A percentile compares a stretch with the other conserved stretches of the same genome.
Conservation (phyloP, 2,797 vertebrate species). For the Scomberomorus guttatus region DNA sequence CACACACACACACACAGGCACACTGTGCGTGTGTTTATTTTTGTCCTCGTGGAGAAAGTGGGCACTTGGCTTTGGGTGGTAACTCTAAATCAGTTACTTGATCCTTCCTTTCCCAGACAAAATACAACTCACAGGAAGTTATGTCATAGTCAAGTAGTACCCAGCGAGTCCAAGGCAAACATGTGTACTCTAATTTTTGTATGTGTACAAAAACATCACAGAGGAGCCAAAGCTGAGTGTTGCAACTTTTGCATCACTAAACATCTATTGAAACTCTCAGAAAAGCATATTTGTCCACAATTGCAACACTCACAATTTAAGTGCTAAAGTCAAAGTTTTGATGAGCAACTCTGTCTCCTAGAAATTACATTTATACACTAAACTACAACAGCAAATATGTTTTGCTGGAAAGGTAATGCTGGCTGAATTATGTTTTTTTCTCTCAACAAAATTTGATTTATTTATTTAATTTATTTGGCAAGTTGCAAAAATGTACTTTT, state of each 20-base stretch:
- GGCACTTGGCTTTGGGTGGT: conserved; percentile 66
- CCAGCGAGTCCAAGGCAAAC: conserved; percentile 48
- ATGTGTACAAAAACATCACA: neutral
- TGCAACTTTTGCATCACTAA: too few species aligned
- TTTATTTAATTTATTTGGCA: too few species aligned
- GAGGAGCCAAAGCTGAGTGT: neutral
- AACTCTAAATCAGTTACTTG: conserved; percentile 65
- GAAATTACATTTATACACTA: too few species aligned
- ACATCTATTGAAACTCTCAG: neutral
- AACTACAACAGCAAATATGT: too few species aligned
- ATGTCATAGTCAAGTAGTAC: conserved; percentile 47
- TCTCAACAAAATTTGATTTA: too few species aligned
- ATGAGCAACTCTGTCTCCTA: too few species aligned
- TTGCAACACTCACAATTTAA: neutral
- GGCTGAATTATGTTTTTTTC: too few species aligned
- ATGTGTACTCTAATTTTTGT: neutral
- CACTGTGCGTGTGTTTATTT: conserved; percentile 52
- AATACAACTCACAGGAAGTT: conserved; percentile 69
- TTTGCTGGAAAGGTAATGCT: too few species aligned
- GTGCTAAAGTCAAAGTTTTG: neutral
- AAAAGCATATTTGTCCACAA: neutral
- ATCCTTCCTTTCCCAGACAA: conserved; percentile 78
- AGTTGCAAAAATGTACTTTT: too few species aligned
- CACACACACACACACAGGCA: conserved; percentile 22
- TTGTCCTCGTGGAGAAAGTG: conserved; percentile 61